Evolutionary conservation across 2,888 invertebrate species (phyloP).

Genomic region (Polyommatus iphigenia): DNA sequence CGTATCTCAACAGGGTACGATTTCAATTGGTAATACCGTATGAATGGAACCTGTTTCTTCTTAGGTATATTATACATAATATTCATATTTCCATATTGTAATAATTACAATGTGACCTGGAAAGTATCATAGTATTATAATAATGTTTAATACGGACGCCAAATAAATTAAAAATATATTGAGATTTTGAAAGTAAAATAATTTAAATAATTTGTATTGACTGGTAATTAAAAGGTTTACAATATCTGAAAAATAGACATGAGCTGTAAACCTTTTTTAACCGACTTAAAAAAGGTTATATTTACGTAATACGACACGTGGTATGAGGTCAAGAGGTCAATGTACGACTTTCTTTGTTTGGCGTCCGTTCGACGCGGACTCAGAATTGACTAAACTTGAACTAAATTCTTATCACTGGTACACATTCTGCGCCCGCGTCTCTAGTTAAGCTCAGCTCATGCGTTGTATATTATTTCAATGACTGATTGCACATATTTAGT

Average conservation of each 20-base stretch:
- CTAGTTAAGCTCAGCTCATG: neutral
- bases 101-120: neutral
- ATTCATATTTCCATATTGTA: neutral
- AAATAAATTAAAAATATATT: neutral
- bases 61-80: neutral
- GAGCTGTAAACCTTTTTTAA: neutral
- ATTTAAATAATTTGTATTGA: too few relatives aligned
- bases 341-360: neutral
- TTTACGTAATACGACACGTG: neutral
- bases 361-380: neutral
- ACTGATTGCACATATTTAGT: constrained; percentile 33
- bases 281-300: too few relatives aligned
- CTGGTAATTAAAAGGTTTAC: too few relatives aligned
- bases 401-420: neutral
- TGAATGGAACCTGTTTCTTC: neutral
- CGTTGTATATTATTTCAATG: constrained; percentile 33
- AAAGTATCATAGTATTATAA: neutral
- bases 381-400: constrained; percentile 1
- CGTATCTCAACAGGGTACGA: neutral
- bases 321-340: neutral
- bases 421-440: neutral
- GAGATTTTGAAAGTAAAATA: neutral
- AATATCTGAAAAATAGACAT: neutral
- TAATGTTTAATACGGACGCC: neutral
- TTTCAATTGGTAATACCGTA: neutral